These are phyloP conservation scores for Galago senegalensis DNA, from an alignment of 2,797 vertebrate genomes.

Conservation along the genomic window DNA sequence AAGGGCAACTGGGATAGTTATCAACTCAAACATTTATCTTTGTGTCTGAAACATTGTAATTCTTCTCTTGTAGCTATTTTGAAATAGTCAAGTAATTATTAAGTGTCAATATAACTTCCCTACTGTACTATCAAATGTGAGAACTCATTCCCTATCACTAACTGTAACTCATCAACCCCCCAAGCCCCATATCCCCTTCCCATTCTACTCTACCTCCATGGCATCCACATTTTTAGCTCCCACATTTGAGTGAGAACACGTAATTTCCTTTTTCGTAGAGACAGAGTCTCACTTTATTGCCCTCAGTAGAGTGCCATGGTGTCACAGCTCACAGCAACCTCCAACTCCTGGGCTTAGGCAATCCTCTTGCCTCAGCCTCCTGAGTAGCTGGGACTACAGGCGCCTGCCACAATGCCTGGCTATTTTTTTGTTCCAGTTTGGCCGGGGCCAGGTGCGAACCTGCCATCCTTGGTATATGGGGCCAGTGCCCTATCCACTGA, in stretches of 20 bases:
- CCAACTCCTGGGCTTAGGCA: too few species aligned
- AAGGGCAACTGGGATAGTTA: background rate
- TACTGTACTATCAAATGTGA: background rate
- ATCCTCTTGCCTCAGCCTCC: too few species aligned
- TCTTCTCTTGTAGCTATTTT: background rate
- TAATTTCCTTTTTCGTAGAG: background rate
- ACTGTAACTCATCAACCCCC: background rate
- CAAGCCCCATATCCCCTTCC: background rate
- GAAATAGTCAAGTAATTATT: background rate
- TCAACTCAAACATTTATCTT: background rate
- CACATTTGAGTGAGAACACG: background rate
- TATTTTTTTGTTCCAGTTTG: too few species aligned
- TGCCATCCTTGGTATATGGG: too few species aligned
- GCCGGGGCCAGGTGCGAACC: too few species aligned
- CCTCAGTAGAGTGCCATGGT: too few species aligned
- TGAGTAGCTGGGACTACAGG: too few species aligned
- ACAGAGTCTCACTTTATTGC: too few species aligned
- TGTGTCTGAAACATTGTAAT: background rate
- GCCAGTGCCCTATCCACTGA: too few species aligned
- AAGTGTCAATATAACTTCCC: background rate
- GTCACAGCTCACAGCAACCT: too few species aligned
- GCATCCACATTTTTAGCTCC: background rate
- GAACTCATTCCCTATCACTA: background rate
- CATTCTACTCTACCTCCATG: background rate
- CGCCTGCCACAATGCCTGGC: too few species aligned